A percentile compares a stretch with the other conserved stretches of the same genome.
These are phyloP conservation scores for Corvus cornix DNA, from an alignment of 2,113 vertebrate species.

Conservation along the genomic window DNA sequence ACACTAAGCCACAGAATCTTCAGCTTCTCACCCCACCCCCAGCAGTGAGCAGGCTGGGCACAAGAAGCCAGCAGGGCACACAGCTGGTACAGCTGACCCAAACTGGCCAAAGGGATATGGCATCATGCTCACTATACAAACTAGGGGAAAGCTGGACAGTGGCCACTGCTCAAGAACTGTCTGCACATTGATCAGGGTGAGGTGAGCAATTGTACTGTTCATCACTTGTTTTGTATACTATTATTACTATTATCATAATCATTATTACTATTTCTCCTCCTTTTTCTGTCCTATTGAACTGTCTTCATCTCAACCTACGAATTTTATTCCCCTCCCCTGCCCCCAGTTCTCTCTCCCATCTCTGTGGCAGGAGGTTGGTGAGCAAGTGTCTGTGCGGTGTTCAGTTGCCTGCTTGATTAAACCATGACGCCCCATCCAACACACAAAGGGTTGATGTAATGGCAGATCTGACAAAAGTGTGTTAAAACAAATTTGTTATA, in stretches of 20 bases:
- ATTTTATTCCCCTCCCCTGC: background rate
- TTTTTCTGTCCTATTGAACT: background rate
- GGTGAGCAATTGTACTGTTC: background rate
- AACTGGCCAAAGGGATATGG: background rate
- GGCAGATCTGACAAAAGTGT: background rate
- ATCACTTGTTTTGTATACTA: background rate
- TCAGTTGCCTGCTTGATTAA: background rate
- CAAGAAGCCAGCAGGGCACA: background rate
- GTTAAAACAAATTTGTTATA: background rate
- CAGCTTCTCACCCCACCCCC: background rate
- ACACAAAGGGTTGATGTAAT: background rate
- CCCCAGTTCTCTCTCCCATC: background rate
- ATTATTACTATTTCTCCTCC: background rate
- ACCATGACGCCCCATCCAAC: background rate
- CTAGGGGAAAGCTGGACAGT: background rate
- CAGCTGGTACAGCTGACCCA: background rate
- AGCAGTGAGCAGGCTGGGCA: background rate
- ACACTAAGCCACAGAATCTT: background rate
- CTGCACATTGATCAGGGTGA: background rate
- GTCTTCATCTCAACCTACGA: background rate
- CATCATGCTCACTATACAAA: background rate
- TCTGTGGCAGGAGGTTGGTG: background rate
- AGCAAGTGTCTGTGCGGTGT: background rate
- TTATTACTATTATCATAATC: accelerated
- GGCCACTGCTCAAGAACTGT: background rate